Percentiles rank a stretch among this genome's conserved stretches.
These are phyloP conservation scores for Drosophila navojoa DNA, from an alignment of 1,140 invertebrate genomes.

Conservation along the genomic window DNA sequence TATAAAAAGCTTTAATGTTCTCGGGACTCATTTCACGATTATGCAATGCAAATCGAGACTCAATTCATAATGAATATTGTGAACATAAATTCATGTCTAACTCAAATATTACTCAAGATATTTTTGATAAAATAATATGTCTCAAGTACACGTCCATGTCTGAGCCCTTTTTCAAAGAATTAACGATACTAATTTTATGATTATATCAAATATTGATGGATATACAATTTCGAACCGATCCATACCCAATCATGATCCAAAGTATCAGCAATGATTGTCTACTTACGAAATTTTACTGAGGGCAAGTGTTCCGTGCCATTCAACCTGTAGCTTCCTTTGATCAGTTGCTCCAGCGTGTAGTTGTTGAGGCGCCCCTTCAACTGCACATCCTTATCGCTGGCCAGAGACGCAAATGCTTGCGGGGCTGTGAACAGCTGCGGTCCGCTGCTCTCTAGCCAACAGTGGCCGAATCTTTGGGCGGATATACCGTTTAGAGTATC, in stretches of 20 bases:
- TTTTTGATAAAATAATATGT: no score
- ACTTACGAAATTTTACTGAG: slow-evolving; percentile 81
- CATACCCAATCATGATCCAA: no score
- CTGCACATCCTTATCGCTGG: slow-evolving; percentile 60
- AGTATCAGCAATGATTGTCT: no score
- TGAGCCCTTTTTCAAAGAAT: no score
- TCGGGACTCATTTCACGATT: no score
- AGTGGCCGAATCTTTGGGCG: slow-evolving; percentile 52
- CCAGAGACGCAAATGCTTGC: slow-evolving; percentile 61
- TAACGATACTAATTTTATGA: no score
- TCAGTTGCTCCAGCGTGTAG: slow-evolving; percentile 70
- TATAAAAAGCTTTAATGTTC: no score
- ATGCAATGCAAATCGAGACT: no score
- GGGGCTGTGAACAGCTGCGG: slow-evolving; percentile 66
- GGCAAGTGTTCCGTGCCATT: slow-evolving; percentile 78
- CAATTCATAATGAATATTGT: no score
- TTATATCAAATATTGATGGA: no score
- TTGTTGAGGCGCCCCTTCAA: slow-evolving; percentile 78
- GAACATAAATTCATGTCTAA: background rate
- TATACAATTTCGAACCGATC: no score
- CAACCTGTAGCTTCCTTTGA: slow-evolving; percentile 78
- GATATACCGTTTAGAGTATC: slow-evolving; percentile 68
- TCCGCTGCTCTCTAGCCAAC: slow-evolving; percentile 62
- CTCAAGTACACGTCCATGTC: no score
- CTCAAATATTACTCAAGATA: background rate